A percentile compares a stretch with the other conserved stretches of the same genome.
These are phyloP conservation scores for Scolopax bukidnonensis DNA, from an alignment of 2,797 vertebrate species.

Conservation along the genomic window DNA sequence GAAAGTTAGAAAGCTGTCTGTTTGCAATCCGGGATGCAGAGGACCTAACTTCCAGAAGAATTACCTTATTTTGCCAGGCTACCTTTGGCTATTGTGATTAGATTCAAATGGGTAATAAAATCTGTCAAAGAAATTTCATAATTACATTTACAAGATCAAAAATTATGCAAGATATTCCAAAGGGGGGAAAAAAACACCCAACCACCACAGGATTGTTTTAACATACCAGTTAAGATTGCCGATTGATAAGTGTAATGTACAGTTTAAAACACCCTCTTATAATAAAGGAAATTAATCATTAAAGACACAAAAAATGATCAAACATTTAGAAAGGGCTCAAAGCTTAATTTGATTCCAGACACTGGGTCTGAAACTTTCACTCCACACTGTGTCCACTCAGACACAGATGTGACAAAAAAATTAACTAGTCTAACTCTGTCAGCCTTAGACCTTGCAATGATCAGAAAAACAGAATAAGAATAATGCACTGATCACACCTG, in stretches of 20 bases:
- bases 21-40: background rate
- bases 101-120: background rate
- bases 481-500: background rate
- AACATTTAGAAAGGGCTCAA: background rate
- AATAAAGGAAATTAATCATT: background rate
- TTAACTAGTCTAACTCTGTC: background rate
- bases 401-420: background rate
- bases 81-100: background rate
- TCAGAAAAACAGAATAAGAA: background rate
- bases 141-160: background rate
- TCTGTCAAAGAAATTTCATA: background rate
- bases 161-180: background rate
- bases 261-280: background rate
- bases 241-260: background rate
- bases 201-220: background rate
- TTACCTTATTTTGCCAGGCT: background rate
- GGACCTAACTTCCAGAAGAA: background rate
- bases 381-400: background rate
- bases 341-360: background rate
- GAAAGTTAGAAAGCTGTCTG: background rate
- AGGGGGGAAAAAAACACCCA: background rate
- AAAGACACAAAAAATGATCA: background rate
- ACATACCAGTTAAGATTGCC: background rate
- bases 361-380: background rate
- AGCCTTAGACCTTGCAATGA: accelerated